phyloP scores from a whole-genome alignment of 2,797 vertebrate species.

The Basileuterus tristriatus region DNA sequence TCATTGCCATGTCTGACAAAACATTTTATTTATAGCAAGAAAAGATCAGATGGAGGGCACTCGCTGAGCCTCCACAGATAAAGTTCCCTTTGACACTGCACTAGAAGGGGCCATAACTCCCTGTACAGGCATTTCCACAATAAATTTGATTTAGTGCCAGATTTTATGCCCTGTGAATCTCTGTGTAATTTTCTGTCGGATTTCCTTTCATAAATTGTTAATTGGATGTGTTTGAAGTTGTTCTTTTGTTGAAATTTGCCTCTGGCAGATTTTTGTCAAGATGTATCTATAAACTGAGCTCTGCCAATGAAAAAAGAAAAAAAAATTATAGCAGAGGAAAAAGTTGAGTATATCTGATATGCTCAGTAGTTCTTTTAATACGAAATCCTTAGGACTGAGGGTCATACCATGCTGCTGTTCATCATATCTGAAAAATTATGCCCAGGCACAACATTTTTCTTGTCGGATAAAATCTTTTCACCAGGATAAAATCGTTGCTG shows the following conservation, averaged over 20 bases:
- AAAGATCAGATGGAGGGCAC: background rate
- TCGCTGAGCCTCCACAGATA: background rate
- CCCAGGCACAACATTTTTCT: slow-evolving; percentile 11
- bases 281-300: slow-evolving; percentile 20
- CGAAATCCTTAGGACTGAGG: slow-evolving; percentile 4
- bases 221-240: slow-evolving; percentile 48
- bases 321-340: background rate
- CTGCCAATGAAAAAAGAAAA: background rate
- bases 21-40: background rate
- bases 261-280: slow-evolving; percentile 37
- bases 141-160: slow-evolving; percentile 5
- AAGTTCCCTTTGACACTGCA: background rate
- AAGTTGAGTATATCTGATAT: slow-evolving; percentile 3
- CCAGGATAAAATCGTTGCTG: slow-evolving; percentile 45
- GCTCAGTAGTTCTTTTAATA: slow-evolving; percentile 25
- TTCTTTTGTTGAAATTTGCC: slow-evolving; percentile 53
- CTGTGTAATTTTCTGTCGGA: slow-evolving; percentile 19
- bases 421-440: slow-evolving; percentile 45
- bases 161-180: slow-evolving; percentile 35
- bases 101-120: background rate
- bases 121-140: background rate
- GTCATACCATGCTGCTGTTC: slow-evolving; percentile 6
- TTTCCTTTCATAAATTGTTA: slow-evolving; percentile 59
- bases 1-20: background rate
- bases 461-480: slow-evolving; percentile 42